Evolutionary conservation across 2,888 invertebrate species (phyloP).

Genomic region (Drosophila mulleri): DNA sequence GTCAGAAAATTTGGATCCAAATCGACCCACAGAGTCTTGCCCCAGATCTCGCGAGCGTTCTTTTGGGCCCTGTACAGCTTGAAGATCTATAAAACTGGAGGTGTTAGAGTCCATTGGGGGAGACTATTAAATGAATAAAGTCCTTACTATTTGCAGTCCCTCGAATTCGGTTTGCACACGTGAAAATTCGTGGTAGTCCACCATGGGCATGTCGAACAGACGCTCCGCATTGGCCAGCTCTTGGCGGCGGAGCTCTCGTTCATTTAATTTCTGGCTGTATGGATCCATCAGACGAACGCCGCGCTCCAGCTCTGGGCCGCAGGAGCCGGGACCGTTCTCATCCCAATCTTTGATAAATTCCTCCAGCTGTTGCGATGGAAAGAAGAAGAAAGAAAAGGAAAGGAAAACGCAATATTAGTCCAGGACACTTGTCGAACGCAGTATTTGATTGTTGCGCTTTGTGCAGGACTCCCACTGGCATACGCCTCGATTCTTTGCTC

Average conservation of each 20-base stretch:
- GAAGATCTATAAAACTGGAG: constrained; percentile 86
- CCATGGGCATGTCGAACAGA: constrained; percentile 94
- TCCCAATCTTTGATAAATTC: constrained; percentile 91
- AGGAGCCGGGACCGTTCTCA: constrained; percentile 91
- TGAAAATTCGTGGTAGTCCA: constrained; percentile 92
- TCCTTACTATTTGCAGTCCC: constrained; percentile 87
- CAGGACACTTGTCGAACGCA: constrained; percentile 45
- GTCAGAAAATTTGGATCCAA: constrained; percentile 93
- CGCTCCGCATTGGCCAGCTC: constrained; percentile 90
- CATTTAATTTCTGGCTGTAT: constrained; percentile 87
- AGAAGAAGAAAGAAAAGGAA: constrained; percentile 17
- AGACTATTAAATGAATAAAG: background rate
- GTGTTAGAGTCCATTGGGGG: background rate
- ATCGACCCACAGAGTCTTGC: constrained; percentile 94
- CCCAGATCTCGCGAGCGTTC: constrained; percentile 92
- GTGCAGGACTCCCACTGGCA: constrained; percentile 6
- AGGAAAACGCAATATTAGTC: constrained; percentile 48
- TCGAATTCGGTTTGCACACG: constrained; percentile 88
- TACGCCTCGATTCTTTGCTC: constrained; percentile 15
- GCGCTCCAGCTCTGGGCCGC: constrained; percentile 90
- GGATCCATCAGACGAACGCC: constrained; percentile 89
- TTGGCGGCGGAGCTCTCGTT: constrained; percentile 88
- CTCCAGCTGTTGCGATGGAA: constrained; percentile 65
- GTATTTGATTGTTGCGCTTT: constrained; percentile 66
- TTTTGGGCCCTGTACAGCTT: constrained; percentile 92